phyloP scores from a whole-genome alignment of 2,888 invertebrate genomes.

The Limenitis camilla region DNA sequence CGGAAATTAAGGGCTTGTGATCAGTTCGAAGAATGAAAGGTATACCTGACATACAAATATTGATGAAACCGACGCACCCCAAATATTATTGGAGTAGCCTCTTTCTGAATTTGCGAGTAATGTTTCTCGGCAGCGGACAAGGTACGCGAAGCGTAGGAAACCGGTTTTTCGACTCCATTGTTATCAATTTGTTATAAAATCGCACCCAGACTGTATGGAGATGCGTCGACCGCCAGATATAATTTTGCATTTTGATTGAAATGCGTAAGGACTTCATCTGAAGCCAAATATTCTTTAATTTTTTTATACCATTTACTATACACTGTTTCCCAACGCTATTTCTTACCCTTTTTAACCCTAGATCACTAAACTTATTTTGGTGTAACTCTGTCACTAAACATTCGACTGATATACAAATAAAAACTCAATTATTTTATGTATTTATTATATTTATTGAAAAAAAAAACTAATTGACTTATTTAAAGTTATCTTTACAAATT shows the following conservation, averaged over 20 bases:
- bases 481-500: background rate
- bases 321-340: conserved; percentile 12
- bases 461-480: background rate
- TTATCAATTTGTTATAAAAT: conserved; percentile 23
- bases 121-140: conserved; percentile 4
- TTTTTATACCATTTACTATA: conserved; percentile 5
- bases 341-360: conserved; percentile 17
- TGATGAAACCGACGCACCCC: too few species aligned
- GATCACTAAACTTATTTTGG: too few species aligned
- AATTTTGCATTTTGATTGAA: conserved; percentile 15
- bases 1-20: too few species aligned
- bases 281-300: conserved; percentile 14
- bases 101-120: too few species aligned
- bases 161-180: conserved; percentile 12
- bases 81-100: too few species aligned
- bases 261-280: conserved; percentile 19
- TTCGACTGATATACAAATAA: background rate
- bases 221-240: background rate
- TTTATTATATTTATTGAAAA: background rate
- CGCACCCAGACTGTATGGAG: too few species aligned
- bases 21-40: too few species aligned
- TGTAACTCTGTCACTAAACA: background rate
- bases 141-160: conserved; percentile 12
- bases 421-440: background rate
- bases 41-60: too few species aligned